These are phyloP conservation scores for Tetragonula carbonaria DNA, from an alignment of 2,888 invertebrate genomes.

Conservation along the genomic window DNA sequence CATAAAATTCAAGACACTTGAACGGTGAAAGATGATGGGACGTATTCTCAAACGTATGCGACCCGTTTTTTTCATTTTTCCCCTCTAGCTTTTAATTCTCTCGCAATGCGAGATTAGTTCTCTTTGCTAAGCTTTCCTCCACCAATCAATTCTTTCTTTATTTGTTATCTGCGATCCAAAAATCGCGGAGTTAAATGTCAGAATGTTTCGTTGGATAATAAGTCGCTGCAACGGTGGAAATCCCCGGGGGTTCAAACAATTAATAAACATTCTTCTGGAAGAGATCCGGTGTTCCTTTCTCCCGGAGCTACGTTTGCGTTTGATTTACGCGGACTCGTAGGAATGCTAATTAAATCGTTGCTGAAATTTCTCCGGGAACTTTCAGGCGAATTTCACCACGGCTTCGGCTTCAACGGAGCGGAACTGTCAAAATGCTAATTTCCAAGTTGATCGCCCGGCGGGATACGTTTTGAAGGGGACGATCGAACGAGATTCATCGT, in stretches of 20 bases:
- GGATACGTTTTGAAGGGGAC: neutral
- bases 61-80: too few species aligned
- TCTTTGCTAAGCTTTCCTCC: neutral
- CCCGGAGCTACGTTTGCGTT: slow-evolving; percentile 61
- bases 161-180: neutral
- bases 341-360: slow-evolving; percentile 84
- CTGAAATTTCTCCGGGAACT: slow-evolving; percentile 80
- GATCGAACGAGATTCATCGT: slow-evolving; percentile 4
- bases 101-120: too few species aligned
- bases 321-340: slow-evolving; percentile 74
- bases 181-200: neutral
- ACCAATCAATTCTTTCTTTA: neutral
- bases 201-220: neutral
- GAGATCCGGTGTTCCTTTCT: slow-evolving; percentile 68
- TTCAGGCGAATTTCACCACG: slow-evolving; percentile 65
- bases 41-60: too few species aligned
- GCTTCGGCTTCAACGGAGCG: neutral
- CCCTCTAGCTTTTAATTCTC: neutral
- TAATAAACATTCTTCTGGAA: slow-evolving; percentile 79
- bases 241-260: slow-evolving; percentile 64
- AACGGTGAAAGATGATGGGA: too few species aligned
- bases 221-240: slow-evolving; percentile 25
- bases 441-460: neutral
- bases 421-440: slow-evolving; percentile 30
- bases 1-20: too few species aligned